Evolutionary conservation across 1,140 invertebrate genomes (phyloP), one percentile per base, ranked within the genome.

Genomic region (Trachymyrmex septentrionalis): DNA sequence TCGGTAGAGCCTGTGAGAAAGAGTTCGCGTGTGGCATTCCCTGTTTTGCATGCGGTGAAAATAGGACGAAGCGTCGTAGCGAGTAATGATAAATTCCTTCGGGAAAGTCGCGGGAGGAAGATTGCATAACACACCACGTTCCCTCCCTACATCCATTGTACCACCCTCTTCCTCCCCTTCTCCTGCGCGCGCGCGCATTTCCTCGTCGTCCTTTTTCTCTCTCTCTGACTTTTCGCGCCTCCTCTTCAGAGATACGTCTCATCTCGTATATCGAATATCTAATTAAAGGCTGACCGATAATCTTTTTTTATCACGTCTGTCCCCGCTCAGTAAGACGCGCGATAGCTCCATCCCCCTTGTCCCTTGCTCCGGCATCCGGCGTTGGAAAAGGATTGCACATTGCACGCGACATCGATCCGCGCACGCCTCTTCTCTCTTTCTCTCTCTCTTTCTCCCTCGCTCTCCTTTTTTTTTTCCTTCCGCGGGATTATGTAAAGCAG

Each of bases 51-150:
- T n/a, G 59, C 30, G 44, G 16, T 27, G 48, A 66, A 85, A 85
- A 78, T 85, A 75, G 82, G 71, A 77, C 73, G 30, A 55, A 19
- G 38, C 67, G 38, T 67, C 34, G 48, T 73, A 73, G 38, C 61
- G n/a, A 53, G 80, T 86, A 82, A 84, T 76, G 73, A 88, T 92
- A 89, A 93, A 93, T 92, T 91, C 81, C 80, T 89, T 72, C 63
- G 30, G 89, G 57, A 88, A 91, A 89, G 91, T 88, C 88, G 87
- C 88, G 87, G 78, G 87, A 91, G 89, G 85, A 91, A 87, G 88
- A 93, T 93, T 93, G 92, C 93, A 93, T 93, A 93, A 93, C 90
- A 93, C 90, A 84, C 87, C 84, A 55, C 59, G 81, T 87, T 84
- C 86, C 86, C 85, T 67, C 80, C 69, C 85, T 71, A 57, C 50